Evolutionary conservation across 2,888 invertebrate species (phyloP), one percentile per base, ranked within the genome.

Genomic region (Hylaea fasciaria): DNA sequence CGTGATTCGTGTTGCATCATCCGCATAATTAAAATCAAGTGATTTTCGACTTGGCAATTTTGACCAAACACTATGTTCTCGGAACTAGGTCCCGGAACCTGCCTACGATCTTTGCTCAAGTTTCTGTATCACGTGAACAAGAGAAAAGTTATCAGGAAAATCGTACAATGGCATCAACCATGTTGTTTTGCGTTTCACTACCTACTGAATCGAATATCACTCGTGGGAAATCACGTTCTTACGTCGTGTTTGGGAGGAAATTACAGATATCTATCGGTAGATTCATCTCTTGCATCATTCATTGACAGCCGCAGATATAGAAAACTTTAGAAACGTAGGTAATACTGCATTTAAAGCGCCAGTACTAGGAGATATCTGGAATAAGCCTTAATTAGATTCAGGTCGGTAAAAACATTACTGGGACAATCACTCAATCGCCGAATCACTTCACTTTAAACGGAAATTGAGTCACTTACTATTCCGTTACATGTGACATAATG

Each of bases 151-250:
- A 71, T 62, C 71, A 71, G 71, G 68, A 74, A 73, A 16, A 57
- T 43, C 45, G 46, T 69, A 77, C 73, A 80, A 81, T 76, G 66
- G 74, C 63, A 70, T 65, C 69, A 73, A 77, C 69, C 72, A 77
- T 75, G 77, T 78, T 76, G 74, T 74, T 70, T 72, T 64, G 63
- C 75, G 79, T 83, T 83, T 82, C 83, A 76, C 82, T 75, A 66
- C 61, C 82, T 75, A 66, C 61, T 70, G 72, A 65, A 66, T 65
- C 68, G 68, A 70, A 69, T 76, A 72, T 64, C 67, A 72, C 76
- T 68, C 80, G 77, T 85, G 84, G 66, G 84, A 84, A 79, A 65
- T 49, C 37, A 46, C 41, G 54, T 58, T 58, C 52, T 61, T 56
- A 52, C 22, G 32, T 32, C 48, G 29, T 5, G 45, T 46, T 49